Evolutionary conservation across 1,140 invertebrate species (phyloP), one percentile per base, ranked within the genome.

Genomic region (Cheumatopsyche charites): DNA sequence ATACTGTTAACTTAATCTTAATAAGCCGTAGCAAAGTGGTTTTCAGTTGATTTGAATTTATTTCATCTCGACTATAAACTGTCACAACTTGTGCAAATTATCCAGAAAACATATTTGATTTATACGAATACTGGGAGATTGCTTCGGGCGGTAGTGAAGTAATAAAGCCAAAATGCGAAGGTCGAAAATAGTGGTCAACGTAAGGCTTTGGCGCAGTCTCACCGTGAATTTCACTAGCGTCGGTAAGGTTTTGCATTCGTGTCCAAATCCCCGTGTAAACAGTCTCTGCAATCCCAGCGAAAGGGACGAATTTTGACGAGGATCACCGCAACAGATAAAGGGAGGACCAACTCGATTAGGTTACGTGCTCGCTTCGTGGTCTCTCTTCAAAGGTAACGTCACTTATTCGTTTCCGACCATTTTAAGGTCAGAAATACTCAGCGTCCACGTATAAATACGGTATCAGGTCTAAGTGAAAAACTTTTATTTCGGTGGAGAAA

Each of bases 261-360:
- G 41, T 65, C 29, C 62, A 65, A 43, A 65, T 65, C 62, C 62
- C 62, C 62, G 41, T 65, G 62, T 65, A 65, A 65, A 65, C 62
- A 65, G 62, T 65, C 23, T 42, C 62, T 36, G 29, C 41, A 65
- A 41, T 43, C 62, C 43, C 12, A 1, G 26, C 26, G 29, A 36
- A 36, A 36, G 29, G 29, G 29, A 36, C 29, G 21, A 65, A 65
- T 65, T 65, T 65, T 55, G 65, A 47, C 65, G 45, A 55, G 47
- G 65, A 67, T 67, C 47, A 41, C 43, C 62, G 23, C 41, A n/a
- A 36, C 13, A 25, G 65, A 67, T 52, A 67, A 67, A 25, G 65
- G 65, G 62, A n/a, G 65, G 42, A 15, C 43, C n/a, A 52, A 67
- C 47, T 67, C 65, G 65, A 67, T 67, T 67, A 67, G 43, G 25